A percentile compares a stretch with the other conserved stretches of the same genome.
Evolutionary conservation across 2,797 vertebrate genomes (phyloP).

Genomic region (Chelon labrosus): DNA sequence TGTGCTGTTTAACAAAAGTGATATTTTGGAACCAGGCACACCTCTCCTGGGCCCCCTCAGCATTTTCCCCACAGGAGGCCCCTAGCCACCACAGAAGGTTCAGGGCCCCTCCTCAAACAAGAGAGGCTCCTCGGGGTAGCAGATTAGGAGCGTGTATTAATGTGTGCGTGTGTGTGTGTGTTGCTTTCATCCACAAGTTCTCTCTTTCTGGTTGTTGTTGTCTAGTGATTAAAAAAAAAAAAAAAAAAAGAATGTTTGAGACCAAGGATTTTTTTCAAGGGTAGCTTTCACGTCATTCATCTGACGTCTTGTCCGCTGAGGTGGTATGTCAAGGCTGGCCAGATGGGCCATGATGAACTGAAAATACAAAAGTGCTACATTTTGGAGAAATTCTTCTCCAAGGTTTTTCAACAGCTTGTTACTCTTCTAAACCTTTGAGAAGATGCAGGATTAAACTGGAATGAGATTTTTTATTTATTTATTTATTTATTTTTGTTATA

Average conservation of each 20-base stretch:
- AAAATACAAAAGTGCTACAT: constrained; percentile 50
- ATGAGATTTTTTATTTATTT: no score
- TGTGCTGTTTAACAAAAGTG: constrained; percentile 45
- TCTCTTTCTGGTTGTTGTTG: constrained; percentile 21
- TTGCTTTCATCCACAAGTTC: constrained; percentile 1
- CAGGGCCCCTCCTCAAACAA: constrained; percentile 65
- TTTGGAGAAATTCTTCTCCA: constrained; percentile 42
- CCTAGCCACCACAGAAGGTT: constrained; percentile 72
- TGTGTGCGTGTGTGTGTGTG: neutral
- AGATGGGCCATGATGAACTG: constrained; percentile 54
- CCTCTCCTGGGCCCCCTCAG: constrained; percentile 38
- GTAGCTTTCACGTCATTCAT: constrained; percentile 55
- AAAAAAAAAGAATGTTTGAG: constrained; percentile 29
- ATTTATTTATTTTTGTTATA: no score
- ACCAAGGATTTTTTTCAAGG: constrained; percentile 75
- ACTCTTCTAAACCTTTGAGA: neutral
- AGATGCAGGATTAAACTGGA: neutral
- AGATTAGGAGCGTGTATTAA: constrained; percentile 42
- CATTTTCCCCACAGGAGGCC: constrained; percentile 36
- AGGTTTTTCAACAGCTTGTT: constrained; percentile 38
- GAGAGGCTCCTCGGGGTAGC: constrained; percentile 54
- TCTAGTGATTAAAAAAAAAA: no score
- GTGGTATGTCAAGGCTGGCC: constrained; percentile 68
- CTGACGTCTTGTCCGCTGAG: constrained; percentile 66
- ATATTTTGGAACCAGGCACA: constrained; percentile 40